These are phyloP conservation scores for Drosophila kikkawai DNA, from an alignment of 1,140 invertebrate species.

Conservation along the genomic window DNA sequence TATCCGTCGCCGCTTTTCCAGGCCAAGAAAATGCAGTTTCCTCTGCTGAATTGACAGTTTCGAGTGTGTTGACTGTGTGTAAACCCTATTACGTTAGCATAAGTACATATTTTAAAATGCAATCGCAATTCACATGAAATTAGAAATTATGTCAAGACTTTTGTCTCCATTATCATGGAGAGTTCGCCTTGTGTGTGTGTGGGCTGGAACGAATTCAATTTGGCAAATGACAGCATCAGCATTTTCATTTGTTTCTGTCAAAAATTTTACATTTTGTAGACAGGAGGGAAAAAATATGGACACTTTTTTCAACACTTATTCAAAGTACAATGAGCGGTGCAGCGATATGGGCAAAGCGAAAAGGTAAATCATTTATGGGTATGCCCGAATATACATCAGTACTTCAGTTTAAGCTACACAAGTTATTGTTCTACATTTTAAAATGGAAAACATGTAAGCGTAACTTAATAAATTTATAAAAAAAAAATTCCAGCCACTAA, in stretches of 20 bases:
- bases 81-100: slow-evolving; percentile 44
- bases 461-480: not conserved
- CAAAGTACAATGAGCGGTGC: not conserved
- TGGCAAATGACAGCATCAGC: slow-evolving; percentile 71
- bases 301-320: slow-evolving; percentile 27
- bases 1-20: slow-evolving; percentile 4
- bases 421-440: not conserved
- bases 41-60: slow-evolving; percentile 36
- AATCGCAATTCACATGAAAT: slow-evolving; percentile 66
- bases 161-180: slow-evolving; percentile 29
- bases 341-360: not conserved
- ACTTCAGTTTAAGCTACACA: not conserved
- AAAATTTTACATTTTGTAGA: slow-evolving; percentile 27
- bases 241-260: slow-evolving; percentile 74
- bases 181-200: slow-evolving; percentile 6
- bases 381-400: not conserved
- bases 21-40: slow-evolving; percentile 8
- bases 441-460: not conserved
- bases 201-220: slow-evolving; percentile 65
- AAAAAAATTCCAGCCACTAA: not conserved
- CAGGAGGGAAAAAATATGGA: slow-evolving; percentile 5
- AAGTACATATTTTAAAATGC: slow-evolving; percentile 60
- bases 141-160: slow-evolving; percentile 69
- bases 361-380: slow-evolving; percentile 13
- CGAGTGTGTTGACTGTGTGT: slow-evolving; percentile 38